Evolutionary conservation across 2,113 vertebrate genomes (phyloP), one percentile per base, ranked within the genome.

Genomic region (Spea multiplicata): DNA sequence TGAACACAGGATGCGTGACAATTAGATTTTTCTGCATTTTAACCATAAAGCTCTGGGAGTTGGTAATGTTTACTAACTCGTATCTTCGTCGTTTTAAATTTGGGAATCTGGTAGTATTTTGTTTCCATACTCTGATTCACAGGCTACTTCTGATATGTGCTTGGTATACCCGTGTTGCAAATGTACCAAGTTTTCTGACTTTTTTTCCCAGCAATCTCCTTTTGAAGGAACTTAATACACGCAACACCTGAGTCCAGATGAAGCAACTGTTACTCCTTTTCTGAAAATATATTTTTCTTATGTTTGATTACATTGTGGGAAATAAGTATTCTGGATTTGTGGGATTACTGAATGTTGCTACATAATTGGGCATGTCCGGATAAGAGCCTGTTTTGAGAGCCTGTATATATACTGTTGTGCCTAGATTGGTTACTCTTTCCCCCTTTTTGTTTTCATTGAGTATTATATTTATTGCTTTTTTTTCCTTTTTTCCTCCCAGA

Each of bases 401-500:
- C 50, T 52, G 50, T 52, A 52, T 52, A 7, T 52, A 59, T 30
- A 59, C 4, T 59, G 6, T 59, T 5, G 14, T 59, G 8, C 14
- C 14, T 59, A 5, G n/a, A 6, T 17, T 13, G 5, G 62, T 65
- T 17, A 30, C 62, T 65, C 7, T 65, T 59, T 1, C 8, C 6
- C 4, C 30, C 4, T 17, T 8, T 3, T 44, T 17, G 5, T 10
- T 6, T 5, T 47, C 0, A 45, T 10, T 10, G 14, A 4, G 55
- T 59, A 71, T 65, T 82, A 0, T 62, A 81, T 78, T 78, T 0
- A 78, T 83, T 71, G 53, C 77, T 79, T 78, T 74, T 83, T n/a
- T 17, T 85, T 71, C 86, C 76, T 82, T 79, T 72, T 88, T 64
- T 82, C 78, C 84, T 90, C 85, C 84, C 86, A 97, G 96, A 87